phyloP scores from a whole-genome alignment of 2,888 invertebrate genomes.

The Zelleria hepariella region DNA sequence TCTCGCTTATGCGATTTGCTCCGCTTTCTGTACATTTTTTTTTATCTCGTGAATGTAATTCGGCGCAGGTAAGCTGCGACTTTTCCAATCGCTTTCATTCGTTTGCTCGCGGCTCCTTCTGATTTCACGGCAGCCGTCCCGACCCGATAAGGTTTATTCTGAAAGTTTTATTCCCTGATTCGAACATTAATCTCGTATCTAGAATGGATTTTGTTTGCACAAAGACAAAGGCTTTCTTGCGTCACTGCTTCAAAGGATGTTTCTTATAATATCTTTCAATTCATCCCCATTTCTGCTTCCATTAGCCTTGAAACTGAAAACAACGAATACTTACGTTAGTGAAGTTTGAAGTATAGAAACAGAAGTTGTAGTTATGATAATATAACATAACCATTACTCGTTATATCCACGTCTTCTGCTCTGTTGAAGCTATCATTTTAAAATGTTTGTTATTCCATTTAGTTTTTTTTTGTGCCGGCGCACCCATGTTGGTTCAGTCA shows the following conservation, averaged over 20 bases:
- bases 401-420: conserved; percentile 12
- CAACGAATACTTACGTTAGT: no score
- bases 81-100: conserved; percentile 3
- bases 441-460: conserved; percentile 19
- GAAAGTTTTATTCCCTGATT: background rate
- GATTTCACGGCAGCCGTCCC: background rate
- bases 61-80: conserved; percentile 7
- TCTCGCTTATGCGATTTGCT: conserved; percentile 44
- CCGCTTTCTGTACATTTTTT: conserved; percentile 28
- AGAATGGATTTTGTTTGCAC: background rate
- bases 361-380: no score
- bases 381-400: background rate
- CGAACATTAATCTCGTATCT: background rate
- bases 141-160: background rate
- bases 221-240: background rate
- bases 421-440: conserved; percentile 21
- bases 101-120: background rate
- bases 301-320: background rate
- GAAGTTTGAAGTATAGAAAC: no score
- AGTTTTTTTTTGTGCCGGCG: conserved; percentile 15
- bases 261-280: no score
- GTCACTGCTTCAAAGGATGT: background rate
- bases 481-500: conserved; percentile 14
- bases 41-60: conserved; percentile 14
- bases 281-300: no score